These are phyloP conservation scores for Rhyzopertha dominica DNA, from an alignment of 1,140 invertebrate genomes.

Conservation along the genomic window DNA sequence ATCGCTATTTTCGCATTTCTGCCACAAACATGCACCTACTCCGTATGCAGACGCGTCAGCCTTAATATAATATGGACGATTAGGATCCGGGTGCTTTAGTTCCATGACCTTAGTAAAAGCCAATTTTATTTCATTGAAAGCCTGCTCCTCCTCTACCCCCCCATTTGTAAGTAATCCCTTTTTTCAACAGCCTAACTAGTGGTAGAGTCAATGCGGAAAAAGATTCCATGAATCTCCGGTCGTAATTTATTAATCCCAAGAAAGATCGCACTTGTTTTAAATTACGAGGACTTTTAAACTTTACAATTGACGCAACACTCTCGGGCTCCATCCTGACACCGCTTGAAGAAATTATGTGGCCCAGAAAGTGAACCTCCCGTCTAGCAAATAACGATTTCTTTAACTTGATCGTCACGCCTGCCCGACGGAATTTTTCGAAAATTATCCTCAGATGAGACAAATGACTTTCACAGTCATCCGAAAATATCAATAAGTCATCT, in stretches of 20 bases:
- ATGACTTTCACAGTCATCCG: background rate
- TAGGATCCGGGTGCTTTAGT: constrained; percentile 5
- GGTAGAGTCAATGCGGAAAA: constrained; percentile 10
- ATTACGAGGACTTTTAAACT: constrained; percentile 1
- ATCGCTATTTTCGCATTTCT: no score
- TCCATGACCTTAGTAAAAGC: constrained; percentile 1
- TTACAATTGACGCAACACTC: constrained; percentile 6
- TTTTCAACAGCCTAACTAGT: constrained; percentile 4
- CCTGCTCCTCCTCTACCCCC: background rate
- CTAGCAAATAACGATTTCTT: no score
- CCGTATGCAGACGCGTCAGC: no score
- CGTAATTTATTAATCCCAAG: constrained; percentile 12
- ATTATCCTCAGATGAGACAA: constrained; percentile 5
- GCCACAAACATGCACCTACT: no score
- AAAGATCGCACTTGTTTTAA: constrained; percentile 2
- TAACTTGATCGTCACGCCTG: background rate
- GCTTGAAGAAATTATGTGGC: background rate
- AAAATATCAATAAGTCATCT: constrained; percentile 10
- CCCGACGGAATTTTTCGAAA: constrained; percentile 1
- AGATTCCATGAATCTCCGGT: background rate
- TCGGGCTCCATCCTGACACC: constrained; percentile 1
- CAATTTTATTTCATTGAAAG: background rate
- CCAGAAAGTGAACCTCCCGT: no score
- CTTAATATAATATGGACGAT: background rate
- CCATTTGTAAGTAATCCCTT: no score